Conservation (phyloP, 2,888 invertebrate genomes). For the Ecliptopera silaceata region DNA sequence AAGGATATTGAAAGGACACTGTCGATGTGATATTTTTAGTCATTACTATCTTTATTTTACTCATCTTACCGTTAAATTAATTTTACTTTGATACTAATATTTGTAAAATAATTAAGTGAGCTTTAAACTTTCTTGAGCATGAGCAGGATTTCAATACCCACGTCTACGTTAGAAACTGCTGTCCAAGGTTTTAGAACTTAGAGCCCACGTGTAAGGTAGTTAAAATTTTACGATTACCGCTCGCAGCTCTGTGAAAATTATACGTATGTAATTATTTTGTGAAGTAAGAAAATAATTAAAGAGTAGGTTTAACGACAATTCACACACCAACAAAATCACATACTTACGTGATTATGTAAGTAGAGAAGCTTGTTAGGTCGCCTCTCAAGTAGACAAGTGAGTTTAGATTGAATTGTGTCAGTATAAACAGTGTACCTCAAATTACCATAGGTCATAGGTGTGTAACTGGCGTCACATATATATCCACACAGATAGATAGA, state of each 20-base stretch:
- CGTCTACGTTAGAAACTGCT: constrained; percentile 33
- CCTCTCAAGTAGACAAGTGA: too few relatives aligned
- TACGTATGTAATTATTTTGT: constrained; percentile 35
- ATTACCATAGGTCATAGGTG: too few relatives aligned
- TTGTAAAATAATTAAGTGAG: neutral
- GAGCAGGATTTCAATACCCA: constrained; percentile 58
- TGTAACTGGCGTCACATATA: too few relatives aligned
- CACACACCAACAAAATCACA: constrained; percentile 4
- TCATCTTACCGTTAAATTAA: too few relatives aligned
- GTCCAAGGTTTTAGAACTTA: constrained; percentile 37
- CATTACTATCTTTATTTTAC: too few relatives aligned
- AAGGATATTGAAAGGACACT: too few relatives aligned
- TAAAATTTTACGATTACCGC: constrained; percentile 39
- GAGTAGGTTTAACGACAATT: constrained; percentile 15
- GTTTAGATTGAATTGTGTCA: too few relatives aligned
- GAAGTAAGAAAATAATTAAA: constrained; percentile 25
- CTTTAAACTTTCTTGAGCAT: neutral
- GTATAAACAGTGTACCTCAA: too few relatives aligned
- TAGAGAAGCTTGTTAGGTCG: too few relatives aligned
- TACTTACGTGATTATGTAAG: neutral
- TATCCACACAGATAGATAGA: too few relatives aligned
- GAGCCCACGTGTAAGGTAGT: constrained; percentile 39
- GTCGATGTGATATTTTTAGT: too few relatives aligned
- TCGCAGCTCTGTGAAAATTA: constrained; percentile 39
- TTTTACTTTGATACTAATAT: too few relatives aligned